A percentile compares a stretch with the other conserved stretches of the same genome.
Evolutionary conservation across 2,888 invertebrate species (phyloP).

Genomic region (Cephonodes hylas): DNA sequence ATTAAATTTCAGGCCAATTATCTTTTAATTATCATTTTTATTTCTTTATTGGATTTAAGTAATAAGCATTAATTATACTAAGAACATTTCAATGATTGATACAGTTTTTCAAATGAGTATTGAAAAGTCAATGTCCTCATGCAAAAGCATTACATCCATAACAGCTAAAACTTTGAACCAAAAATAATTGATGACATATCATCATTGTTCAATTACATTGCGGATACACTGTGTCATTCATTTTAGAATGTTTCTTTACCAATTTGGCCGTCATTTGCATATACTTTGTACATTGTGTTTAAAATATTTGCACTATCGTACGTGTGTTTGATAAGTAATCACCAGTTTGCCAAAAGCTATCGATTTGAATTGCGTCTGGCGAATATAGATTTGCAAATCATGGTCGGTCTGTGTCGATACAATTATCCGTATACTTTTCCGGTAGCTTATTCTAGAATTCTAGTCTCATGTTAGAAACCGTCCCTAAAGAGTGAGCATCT

Average conservation of each 20-base stretch:
- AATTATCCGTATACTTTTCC: conserved; percentile 11
- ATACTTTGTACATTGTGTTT: conserved; percentile 12
- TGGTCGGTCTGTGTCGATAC: conserved; percentile 4
- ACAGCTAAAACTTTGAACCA: not conserved
- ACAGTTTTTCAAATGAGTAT: too few species aligned
- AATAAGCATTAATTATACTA: too few species aligned
- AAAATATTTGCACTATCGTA: conserved; percentile 12
- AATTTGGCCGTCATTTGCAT: conserved; percentile 30
- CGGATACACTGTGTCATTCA: conserved; percentile 16
- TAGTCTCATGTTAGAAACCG: not conserved
- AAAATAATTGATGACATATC: not conserved
- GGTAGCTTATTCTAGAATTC: conserved; percentile 14
- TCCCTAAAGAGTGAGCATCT: too few species aligned
- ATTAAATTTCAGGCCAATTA: too few species aligned
- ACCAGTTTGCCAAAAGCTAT: conserved; percentile 8
- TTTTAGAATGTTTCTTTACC: conserved; percentile 11
- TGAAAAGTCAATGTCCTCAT: too few species aligned
- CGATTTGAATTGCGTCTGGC: not conserved
- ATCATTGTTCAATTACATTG: conserved; percentile 13
- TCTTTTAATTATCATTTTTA: too few species aligned
- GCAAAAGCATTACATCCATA: too few species aligned
- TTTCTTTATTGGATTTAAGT: too few species aligned
- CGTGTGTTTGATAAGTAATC: conserved; percentile 14
- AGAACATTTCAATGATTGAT: too few species aligned
- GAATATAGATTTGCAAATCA: conserved; percentile 9